Evolutionary conservation across 2,888 invertebrate genomes (phyloP).

Genomic region (Sminthurides aquaticus): DNA sequence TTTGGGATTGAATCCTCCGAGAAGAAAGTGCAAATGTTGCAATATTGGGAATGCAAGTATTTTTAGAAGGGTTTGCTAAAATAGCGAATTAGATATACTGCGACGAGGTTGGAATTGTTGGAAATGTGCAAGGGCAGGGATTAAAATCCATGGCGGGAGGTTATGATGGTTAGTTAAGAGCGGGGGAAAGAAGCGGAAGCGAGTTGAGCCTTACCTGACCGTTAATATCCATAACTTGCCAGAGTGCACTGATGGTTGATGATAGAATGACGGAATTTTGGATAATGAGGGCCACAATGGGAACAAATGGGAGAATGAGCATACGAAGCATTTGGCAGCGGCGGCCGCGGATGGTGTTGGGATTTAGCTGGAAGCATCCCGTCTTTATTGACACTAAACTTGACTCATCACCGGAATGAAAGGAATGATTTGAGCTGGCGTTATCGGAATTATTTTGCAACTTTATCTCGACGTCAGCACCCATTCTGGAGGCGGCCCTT

Average conservation of each 20-base stretch:
- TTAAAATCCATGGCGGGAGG: too few relatives aligned
- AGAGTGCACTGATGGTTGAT: constrained; percentile 50
- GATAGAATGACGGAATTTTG: constrained; percentile 54
- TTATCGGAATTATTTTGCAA: constrained; percentile 10
- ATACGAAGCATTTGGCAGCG: constrained; percentile 45
- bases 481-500: background rate
- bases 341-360: constrained; percentile 44
- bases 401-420: constrained; percentile 32
- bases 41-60: too few relatives aligned
- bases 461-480: constrained; percentile 11
- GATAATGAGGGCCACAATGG: constrained; percentile 53
- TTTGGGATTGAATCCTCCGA: too few relatives aligned
- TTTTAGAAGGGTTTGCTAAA: too few relatives aligned
- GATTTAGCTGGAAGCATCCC: constrained; percentile 40
- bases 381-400: constrained; percentile 23
- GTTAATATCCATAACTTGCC: constrained; percentile 50
- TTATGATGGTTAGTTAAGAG: too few relatives aligned
- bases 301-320: constrained; percentile 54
- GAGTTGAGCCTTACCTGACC: too few relatives aligned
- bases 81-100: too few relatives aligned
- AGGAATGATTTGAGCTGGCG: constrained; percentile 29
- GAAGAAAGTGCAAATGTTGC: too few relatives aligned
- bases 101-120: too few relatives aligned
- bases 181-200: too few relatives aligned
- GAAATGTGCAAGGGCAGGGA: too few relatives aligned